Percentiles rank a stretch among this genome's conserved stretches.
phyloP scores from a whole-genome alignment of 2,797 vertebrate species.

The Chaunax sp. region DNA sequence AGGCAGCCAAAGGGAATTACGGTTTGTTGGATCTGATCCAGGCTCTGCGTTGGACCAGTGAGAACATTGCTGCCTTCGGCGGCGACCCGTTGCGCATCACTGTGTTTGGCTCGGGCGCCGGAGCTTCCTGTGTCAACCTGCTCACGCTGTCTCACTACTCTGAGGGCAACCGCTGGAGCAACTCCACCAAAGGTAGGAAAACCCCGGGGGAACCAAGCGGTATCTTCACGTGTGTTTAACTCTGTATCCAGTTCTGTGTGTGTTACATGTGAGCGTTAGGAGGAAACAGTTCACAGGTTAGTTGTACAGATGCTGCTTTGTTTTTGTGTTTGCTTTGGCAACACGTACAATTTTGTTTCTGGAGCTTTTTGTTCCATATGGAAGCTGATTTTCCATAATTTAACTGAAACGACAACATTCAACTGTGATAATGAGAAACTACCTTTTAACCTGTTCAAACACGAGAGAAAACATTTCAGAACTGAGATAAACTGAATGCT shows the following conservation, averaged over 20 bases:
- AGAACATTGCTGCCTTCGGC: slow-evolving; percentile 98
- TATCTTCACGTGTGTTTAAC: background rate
- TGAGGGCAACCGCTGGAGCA: slow-evolving; percentile 99
- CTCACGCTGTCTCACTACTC: slow-evolving; percentile 99
- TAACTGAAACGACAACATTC: no score
- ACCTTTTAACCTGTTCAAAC: no score
- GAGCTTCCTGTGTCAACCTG: slow-evolving; percentile 98
- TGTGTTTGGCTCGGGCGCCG: slow-evolving; percentile 98
- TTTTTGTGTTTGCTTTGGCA: no score
- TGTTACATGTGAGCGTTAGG: background rate
- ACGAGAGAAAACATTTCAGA: background rate
- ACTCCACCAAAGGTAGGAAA: slow-evolving; percentile 97
- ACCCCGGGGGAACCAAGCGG: background rate
- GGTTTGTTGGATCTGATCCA: slow-evolving; percentile 97
- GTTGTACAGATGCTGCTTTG: no score
- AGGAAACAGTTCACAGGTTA: no score
- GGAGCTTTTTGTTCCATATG: no score
- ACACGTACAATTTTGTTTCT: no score
- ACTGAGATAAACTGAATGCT: background rate
- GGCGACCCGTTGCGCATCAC: slow-evolving; percentile 98
- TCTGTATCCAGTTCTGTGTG: background rate
- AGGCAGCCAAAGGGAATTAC: slow-evolving; percentile 98
- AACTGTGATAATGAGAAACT: no score
- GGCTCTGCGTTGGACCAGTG: slow-evolving; percentile 98
- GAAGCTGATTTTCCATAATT: no score